Percentiles rank a stretch among this genome's conserved stretches.
These are phyloP conservation scores for Jacana jacana DNA, from an alignment of 2,113 vertebrate species.

Conservation along the genomic window DNA sequence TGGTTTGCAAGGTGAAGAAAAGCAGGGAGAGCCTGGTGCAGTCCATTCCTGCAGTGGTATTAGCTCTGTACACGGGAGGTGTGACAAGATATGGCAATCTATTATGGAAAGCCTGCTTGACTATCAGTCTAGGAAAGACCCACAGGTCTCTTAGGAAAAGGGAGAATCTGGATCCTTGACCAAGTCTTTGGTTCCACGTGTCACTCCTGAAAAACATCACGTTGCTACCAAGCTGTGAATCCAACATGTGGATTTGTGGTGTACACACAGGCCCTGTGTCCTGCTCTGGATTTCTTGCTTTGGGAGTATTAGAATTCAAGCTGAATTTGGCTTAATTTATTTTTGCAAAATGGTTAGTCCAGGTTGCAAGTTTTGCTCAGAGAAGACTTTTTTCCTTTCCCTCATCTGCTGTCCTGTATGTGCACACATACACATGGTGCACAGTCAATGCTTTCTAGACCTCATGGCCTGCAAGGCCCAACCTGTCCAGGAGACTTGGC, in stretches of 20 bases:
- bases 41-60: accelerated
- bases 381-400: not conserved
- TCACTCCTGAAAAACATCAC: not conserved
- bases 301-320: not conserved
- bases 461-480: not conserved
- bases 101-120: not conserved
- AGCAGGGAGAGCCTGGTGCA: not conserved
- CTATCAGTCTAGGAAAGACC: not conserved
- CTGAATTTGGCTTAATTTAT: not conserved
- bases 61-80: not conserved
- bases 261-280: accelerated
- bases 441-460: not conserved
- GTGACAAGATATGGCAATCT: not conserved
- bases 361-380: not conserved
- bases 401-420: not conserved
- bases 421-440: accelerated
- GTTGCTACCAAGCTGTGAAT: not conserved
- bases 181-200: not conserved
- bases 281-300: not conserved
- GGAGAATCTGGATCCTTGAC: not conserved
- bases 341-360: not conserved
- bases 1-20: accelerated
- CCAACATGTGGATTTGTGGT: not conserved
- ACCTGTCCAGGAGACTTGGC: not conserved
- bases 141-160: not conserved